Evolutionary conservation across 2,888 invertebrate genomes (phyloP).

Genomic region (Lasius fuliginosus): DNA sequence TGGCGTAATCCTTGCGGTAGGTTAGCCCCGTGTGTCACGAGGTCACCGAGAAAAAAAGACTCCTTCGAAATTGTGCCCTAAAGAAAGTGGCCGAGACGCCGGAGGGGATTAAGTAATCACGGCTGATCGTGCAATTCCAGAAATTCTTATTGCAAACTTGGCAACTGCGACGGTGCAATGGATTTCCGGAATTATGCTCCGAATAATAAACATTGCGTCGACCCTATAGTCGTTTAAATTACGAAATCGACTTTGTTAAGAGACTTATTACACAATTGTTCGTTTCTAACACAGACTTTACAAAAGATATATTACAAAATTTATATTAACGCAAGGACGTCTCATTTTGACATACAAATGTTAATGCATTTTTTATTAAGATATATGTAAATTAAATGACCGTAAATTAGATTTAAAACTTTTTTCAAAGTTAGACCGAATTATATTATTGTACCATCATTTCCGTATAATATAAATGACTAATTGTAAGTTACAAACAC

Average conservation of each 20-base stretch:
- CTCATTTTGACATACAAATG: background rate
- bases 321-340: background rate
- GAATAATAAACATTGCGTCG: background rate
- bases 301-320: slow-evolving; percentile 4
- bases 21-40: slow-evolving; percentile 54
- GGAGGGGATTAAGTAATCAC: slow-evolving; percentile 36
- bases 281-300: background rate
- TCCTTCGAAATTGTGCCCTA: slow-evolving; percentile 32
- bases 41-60: slow-evolving; percentile 40
- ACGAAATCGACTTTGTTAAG: background rate
- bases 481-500: background rate
- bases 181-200: slow-evolving; percentile 22
- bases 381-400: background rate
- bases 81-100: slow-evolving; percentile 53
- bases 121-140: slow-evolving; percentile 17
- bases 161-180: slow-evolving; percentile 4
- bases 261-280: background rate
- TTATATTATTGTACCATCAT: background rate
- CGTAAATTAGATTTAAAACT: background rate
- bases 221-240: slow-evolving; percentile 14
- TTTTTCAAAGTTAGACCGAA: background rate
- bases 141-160: slow-evolving; percentile 32
- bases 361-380: background rate
- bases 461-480: background rate
- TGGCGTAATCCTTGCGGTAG: slow-evolving; percentile 73